Percentiles rank a stretch among this genome's conserved stretches.
Evolutionary conservation across 2,888 invertebrate genomes (phyloP).

Genomic region (Ramazzottius varieornatus): DNA sequence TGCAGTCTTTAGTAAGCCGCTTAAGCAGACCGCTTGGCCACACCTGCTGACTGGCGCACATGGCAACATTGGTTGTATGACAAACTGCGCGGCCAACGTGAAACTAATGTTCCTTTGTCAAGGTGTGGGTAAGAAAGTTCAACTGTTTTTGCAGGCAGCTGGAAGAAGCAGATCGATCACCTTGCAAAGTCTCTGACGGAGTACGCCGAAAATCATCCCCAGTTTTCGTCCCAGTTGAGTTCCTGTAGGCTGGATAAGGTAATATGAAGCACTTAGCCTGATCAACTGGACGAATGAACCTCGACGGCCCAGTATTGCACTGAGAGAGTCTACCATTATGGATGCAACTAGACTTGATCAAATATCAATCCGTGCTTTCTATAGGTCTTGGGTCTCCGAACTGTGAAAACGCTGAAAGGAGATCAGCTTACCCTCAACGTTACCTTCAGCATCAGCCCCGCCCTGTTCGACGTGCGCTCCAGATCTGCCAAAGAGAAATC

Average conservation of each 20-base stretch:
- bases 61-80: no score
- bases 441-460: not conserved
- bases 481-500: not conserved
- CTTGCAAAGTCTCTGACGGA: not conserved
- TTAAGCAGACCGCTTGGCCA: no score
- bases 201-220: not conserved
- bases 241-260: not conserved
- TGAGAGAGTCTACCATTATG: no score
- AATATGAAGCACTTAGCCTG: not conserved
- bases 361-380: not conserved
- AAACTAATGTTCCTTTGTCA: no score
- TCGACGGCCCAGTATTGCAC: not conserved
- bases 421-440: not conserved
- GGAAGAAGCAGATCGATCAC: not conserved
- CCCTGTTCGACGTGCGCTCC: not conserved
- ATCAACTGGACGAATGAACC: not conserved
- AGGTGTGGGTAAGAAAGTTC: no score
- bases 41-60: no score
- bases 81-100: no score
- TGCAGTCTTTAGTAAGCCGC: no score
- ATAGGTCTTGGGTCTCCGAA: not conserved
- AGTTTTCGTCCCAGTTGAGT: not conserved
- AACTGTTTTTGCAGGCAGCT: not conserved
- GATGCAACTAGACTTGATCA: no score
- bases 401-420: not conserved